Evolutionary conservation across 2,888 invertebrate genomes (phyloP), one percentile per base, ranked within the genome.

Genomic region (Sesia apiformis): DNA sequence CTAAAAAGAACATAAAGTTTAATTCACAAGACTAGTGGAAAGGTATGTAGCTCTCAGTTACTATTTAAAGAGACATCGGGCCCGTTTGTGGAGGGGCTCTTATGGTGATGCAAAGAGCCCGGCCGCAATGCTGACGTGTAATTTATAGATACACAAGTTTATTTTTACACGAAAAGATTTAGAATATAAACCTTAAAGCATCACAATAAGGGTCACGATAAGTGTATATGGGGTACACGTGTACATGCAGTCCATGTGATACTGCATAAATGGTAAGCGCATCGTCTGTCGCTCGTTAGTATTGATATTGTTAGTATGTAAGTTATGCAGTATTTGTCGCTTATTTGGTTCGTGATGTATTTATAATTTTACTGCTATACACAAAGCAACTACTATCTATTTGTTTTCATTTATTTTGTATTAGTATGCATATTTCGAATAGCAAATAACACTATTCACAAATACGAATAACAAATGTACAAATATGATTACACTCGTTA

Each of bases 61-160:
- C 46, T 46, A 46, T 46, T 50, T 50, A 50, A 42, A 38, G 50
- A 7, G 50, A 50, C 50, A 50, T 51, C 56, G 52, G 54, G 46
- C 56, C 52, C 52, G 56, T 57, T 58, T 58, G 54, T 62, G 39
- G 46, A 4, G 7, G 23, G 4, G 8, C 46, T 46, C 46, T 62
- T 62, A 62, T 60, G 60, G 62, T 55, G n/a, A 38, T 39, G 57
- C 57, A 62, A 62, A 62, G 62, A 53, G 50, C 52, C 61, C 60
- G 62, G 57, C 43, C 54, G 39, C 39, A 49, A 39, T 39, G n/a
- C 46, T 46, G 46, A 46, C 38, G 49, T 40, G 59, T 60, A 63
- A 65, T 65, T 64, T 66, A 66, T 64, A 63, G 46, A 4, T 46
- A 23, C 23, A 4, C 46, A 46, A 46, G 4, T 3, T 8, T 46